A percentile compares a stretch with the other conserved stretches of the same genome.
Evolutionary conservation across 1,140 invertebrate genomes (phyloP).

Genomic region (Macrobrachium rosenbergii): DNA sequence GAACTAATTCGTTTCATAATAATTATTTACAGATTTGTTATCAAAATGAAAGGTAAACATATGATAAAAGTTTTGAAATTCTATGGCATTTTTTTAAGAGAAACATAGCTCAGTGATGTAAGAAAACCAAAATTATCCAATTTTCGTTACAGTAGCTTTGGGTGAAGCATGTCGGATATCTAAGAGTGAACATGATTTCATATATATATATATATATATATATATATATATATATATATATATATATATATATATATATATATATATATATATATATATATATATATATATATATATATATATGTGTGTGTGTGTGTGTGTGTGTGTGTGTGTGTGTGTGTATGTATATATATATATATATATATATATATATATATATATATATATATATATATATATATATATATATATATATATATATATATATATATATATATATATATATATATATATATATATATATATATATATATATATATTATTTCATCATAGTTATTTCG

Average conservation of each 20-base stretch:
- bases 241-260: slow-evolving; percentile 22
- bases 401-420: not conserved
- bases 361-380: slow-evolving; percentile 22
- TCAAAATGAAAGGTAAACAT: too few relatives aligned
- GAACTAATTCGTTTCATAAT: too few relatives aligned
- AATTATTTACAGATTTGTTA: too few relatives aligned
- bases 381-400: slow-evolving; percentile 18
- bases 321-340: not conserved
- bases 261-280: slow-evolving; percentile 25
- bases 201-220: not conserved
- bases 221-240: slow-evolving; percentile 19
- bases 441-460: slow-evolving; percentile 27
- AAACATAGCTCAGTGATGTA: too few relatives aligned
- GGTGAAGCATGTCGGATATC: too few relatives aligned
- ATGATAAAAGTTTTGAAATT: too few relatives aligned
- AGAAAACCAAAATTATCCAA: too few relatives aligned
- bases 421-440: slow-evolving; percentile 10
- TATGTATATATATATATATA: slow-evolving; percentile 18
- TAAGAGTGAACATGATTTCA: too few relatives aligned
- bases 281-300: slow-evolving; percentile 19
- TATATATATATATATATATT: slow-evolving; percentile 24
- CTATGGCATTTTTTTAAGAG: too few relatives aligned
- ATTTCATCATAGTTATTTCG: too few relatives aligned
- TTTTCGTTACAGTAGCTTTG: too few relatives aligned
- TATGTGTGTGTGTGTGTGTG: not conserved